Percentiles rank a stretch among this genome's conserved stretches.
Conservation (phyloP, 2,113 vertebrate genomes). For the Eretmochelys imbricata region DNA sequence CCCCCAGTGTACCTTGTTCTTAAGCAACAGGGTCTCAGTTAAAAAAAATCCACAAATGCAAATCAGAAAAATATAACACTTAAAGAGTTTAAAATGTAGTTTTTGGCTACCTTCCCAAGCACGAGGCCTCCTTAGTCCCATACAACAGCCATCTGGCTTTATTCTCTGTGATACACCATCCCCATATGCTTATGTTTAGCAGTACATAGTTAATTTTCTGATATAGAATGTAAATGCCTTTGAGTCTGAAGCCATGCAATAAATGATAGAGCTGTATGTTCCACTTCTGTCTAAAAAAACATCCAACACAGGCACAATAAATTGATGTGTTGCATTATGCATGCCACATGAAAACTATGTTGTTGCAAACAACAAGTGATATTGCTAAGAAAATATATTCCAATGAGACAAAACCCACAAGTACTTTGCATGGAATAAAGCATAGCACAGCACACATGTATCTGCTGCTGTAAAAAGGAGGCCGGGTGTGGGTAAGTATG, state of each 20-base stretch:
- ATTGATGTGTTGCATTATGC: neutral
- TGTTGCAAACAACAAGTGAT: accelerated
- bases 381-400: neutral
- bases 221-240: neutral
- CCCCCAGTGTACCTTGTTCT: neutral
- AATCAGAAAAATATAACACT: neutral
- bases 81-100: neutral
- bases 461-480: neutral
- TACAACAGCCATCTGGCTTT: neutral
- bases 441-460: accelerated
- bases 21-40: neutral
- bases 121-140: neutral
- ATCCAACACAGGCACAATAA: neutral
- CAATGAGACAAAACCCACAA: neutral
- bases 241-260: neutral
- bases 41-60: neutral
- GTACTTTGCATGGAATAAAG: neutral
- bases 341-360: neutral
- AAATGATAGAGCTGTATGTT: accelerated
- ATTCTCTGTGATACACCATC: neutral
- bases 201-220: neutral
- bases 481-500: neutral
- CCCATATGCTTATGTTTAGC: neutral
- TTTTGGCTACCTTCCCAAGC: neutral
- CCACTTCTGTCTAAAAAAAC: neutral